Percentiles rank a stretch among this genome's conserved stretches.
Evolutionary conservation across 1,140 invertebrate species (phyloP).

Genomic region (Drosophila ficusphila): DNA sequence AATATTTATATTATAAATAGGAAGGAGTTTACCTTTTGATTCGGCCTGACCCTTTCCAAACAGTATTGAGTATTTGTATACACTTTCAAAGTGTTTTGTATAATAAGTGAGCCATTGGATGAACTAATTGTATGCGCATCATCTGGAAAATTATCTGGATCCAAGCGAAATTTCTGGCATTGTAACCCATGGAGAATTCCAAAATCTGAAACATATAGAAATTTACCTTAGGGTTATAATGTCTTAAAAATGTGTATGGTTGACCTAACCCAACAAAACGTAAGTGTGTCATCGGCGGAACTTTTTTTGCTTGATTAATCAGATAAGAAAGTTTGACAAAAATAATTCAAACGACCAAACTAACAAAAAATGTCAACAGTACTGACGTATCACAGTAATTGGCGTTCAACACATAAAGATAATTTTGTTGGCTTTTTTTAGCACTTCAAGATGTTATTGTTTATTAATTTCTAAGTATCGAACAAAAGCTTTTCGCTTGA

Average conservation of each 20-base stretch:
- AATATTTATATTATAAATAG: not conserved
- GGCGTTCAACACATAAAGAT: not conserved
- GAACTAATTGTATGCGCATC: conserved; percentile 67
- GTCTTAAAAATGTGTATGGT: too few relatives aligned
- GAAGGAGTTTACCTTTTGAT: conserved; percentile 64
- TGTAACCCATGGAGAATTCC: conserved; percentile 62
- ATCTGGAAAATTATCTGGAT: conserved; percentile 65
- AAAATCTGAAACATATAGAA: conserved; percentile 48
- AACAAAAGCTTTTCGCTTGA: too few relatives aligned
- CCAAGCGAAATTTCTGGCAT: conserved; percentile 71
- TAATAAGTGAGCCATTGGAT: conserved; percentile 57
- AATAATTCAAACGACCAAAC: conserved; percentile 4
- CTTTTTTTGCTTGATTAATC: not conserved
- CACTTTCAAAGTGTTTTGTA: conserved; percentile 49
- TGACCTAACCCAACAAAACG: conserved; percentile 23
- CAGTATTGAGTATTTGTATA: conserved; percentile 75
- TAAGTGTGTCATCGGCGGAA: not conserved
- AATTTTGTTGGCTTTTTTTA: not conserved
- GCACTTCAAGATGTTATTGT: not conserved
- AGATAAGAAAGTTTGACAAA: conserved; percentile 18
- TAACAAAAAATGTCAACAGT: not conserved
- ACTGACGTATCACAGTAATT: not conserved
- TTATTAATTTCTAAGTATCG: not conserved
- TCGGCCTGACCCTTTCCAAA: conserved; percentile 57
- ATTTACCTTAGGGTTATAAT: not conserved